Conservation (phyloP, 2,888 invertebrate genomes). For the Strigamia crassipes region DNA sequence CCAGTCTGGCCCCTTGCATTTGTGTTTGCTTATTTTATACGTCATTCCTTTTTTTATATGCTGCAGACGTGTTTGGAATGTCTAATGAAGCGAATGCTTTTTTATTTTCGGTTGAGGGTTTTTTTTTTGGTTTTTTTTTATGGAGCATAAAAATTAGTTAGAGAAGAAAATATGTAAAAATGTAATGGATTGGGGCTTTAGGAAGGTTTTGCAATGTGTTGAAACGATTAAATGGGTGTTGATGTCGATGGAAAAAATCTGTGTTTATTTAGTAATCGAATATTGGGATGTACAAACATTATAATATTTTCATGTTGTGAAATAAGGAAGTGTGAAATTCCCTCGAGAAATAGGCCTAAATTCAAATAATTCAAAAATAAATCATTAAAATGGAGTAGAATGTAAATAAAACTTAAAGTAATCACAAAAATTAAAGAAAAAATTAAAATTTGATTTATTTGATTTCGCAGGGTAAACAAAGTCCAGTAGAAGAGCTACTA, state of each 20-base stretch:
- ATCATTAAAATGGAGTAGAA: too few relatives aligned
- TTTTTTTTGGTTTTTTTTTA: background rate
- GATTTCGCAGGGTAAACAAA: constrained; percentile 74
- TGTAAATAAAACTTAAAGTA: background rate
- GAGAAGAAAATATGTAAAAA: background rate
- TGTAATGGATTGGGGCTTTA: too few relatives aligned
- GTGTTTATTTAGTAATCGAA: background rate
- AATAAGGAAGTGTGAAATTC: background rate
- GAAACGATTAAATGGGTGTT: background rate
- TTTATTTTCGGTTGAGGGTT: background rate
- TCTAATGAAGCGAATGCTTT: background rate
- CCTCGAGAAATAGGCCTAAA: background rate
- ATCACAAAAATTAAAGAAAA: background rate
- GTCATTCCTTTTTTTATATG: background rate
- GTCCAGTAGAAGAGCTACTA: constrained; percentile 83
- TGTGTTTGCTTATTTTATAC: constrained; percentile 19
- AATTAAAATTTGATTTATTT: background rate
- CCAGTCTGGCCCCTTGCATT: background rate
- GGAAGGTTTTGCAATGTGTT: background rate
- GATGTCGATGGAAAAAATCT: background rate
- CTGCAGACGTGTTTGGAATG: constrained; percentile 1
- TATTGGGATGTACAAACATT: background rate
- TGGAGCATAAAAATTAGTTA: background rate
- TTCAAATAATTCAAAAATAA: too few relatives aligned
- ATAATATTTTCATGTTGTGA: background rate